Conservation (phyloP, 2,797 vertebrate species). For the Bradypodion pumilum region DNA sequence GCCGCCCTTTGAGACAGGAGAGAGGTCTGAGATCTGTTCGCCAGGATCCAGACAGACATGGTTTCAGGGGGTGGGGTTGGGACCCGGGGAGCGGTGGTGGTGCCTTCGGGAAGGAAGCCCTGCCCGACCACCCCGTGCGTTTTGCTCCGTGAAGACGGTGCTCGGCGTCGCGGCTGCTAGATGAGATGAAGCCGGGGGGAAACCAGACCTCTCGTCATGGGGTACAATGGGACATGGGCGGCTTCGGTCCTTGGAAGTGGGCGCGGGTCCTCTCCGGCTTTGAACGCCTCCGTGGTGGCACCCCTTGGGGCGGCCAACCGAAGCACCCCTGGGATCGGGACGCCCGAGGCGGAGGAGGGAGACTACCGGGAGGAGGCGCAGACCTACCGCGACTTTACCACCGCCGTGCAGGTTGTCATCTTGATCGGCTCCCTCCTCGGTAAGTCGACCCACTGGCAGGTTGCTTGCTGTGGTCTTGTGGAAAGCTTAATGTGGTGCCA, state of each 20-base stretch:
- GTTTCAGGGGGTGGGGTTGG: slow-evolving; percentile 3
- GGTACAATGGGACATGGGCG: slow-evolving; percentile 75
- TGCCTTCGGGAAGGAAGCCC: neutral
- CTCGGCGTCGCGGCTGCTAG: neutral
- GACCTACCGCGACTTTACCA: slow-evolving; percentile 91
- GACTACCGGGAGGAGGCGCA: slow-evolving; percentile 79
- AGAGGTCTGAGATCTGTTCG: slow-evolving; percentile 20
- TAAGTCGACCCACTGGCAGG: slow-evolving; percentile 65
- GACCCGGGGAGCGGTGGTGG: neutral
- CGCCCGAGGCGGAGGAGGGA: slow-evolving; percentile 47
- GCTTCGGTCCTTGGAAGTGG: slow-evolving; percentile 73
- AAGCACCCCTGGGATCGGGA: slow-evolving; percentile 63
- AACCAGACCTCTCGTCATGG: slow-evolving; percentile 63
- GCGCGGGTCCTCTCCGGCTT: slow-evolving; percentile 68
- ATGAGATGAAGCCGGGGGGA: neutral
- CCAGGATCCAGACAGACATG: slow-evolving; percentile 6
- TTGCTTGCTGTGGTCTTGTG: neutral
- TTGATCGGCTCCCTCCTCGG: slow-evolving; percentile 91
- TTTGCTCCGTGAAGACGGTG: neutral
- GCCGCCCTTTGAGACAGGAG: slow-evolving; percentile 30
- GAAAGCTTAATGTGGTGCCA: neutral
- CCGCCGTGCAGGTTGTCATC: slow-evolving; percentile 87
- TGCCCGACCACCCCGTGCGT: neutral
- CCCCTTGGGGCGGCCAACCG: slow-evolving; percentile 73
- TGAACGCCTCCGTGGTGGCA: slow-evolving; percentile 78